These are phyloP conservation scores for Cantharis lateralis DNA, from an alignment of 2,888 invertebrate species.

Conservation along the genomic window DNA sequence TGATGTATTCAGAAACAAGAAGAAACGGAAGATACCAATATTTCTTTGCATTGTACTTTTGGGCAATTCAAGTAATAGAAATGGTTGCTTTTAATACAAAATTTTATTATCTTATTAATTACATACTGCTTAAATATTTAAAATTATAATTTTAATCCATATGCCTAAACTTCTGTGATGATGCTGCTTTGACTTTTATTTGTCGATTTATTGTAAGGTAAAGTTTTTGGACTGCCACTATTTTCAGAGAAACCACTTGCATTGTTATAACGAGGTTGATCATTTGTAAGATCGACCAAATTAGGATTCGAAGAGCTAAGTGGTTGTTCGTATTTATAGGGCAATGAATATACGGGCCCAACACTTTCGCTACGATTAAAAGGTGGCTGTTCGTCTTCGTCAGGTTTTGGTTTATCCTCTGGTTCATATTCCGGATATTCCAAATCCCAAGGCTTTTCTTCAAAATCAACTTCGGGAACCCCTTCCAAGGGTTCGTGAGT, in stretches of 20 bases:
- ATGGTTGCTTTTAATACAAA: conserved; percentile 12
- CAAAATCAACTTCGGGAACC: conserved; percentile 77
- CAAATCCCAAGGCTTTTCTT: conserved; percentile 79
- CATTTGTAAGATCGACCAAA: conserved; percentile 15
- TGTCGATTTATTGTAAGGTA: conserved; percentile 12
- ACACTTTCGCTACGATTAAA: conserved; percentile 26
- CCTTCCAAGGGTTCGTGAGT: conserved; percentile 80
- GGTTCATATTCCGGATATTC: conserved; percentile 51
- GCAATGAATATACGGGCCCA: conserved; percentile 28
- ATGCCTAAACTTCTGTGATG: conserved; percentile 47
- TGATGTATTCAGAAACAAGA: conserved; percentile 40
- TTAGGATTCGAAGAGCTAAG: conserved; percentile 34
- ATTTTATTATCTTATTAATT: conserved; percentile 34
- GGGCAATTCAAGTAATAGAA: conserved; percentile 34
- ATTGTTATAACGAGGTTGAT: conserved; percentile 33
- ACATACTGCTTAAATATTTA: conserved; percentile 15
- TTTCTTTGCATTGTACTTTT: conserved; percentile 51
- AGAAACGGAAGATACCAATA: conserved; percentile 26
- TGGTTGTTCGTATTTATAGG: background rate
- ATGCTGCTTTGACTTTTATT: conserved; percentile 48
- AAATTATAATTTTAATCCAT: conserved; percentile 29
- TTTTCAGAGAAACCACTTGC: conserved; percentile 41
- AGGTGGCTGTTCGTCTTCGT: background rate
- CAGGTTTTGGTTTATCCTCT: conserved; percentile 20
- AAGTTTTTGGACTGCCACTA: background rate